Evolutionary conservation across 2,797 vertebrate genomes (phyloP).

Genomic region (Sylvilagus floridanus): DNA sequence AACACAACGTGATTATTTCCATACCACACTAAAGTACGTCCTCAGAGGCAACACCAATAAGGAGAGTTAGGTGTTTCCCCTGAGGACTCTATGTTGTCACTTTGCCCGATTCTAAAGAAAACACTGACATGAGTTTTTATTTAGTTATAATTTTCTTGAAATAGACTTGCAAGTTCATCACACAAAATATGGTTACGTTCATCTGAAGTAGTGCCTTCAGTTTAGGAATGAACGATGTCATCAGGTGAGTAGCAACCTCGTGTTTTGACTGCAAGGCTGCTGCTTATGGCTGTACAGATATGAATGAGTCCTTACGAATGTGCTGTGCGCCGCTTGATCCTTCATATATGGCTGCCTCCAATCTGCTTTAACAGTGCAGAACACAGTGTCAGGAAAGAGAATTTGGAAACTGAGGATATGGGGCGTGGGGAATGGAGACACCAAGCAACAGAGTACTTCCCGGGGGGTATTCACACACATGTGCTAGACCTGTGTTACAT

Average conservation of each 20-base stretch:
- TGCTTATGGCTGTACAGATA: not conserved
- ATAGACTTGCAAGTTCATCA: constrained; percentile 4
- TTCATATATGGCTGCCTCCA: not conserved
- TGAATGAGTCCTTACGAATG: constrained; percentile 26
- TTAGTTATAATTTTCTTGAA: not conserved
- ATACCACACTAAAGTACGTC: not conserved
- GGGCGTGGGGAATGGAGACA: not conserved
- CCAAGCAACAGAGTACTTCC: not conserved
- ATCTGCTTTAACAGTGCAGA: not conserved
- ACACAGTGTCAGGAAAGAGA: not conserved
- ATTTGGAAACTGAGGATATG: not conserved
- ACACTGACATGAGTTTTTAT: constrained; percentile 24
- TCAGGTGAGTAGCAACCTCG: not conserved
- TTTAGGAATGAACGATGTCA: not conserved
- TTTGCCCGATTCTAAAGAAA: constrained; percentile 11
- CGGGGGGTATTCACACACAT: not conserved
- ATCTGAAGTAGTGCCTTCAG: not conserved
- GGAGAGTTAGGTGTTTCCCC: not conserved
- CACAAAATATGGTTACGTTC: constrained; percentile 17
- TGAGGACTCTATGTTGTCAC: not conserved
- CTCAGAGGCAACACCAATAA: not conserved
- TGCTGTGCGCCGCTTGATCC: not conserved
- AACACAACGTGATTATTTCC: not conserved
- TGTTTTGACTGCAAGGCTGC: not conserved
- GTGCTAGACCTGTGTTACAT: not conserved